Evolutionary conservation across 2,797 vertebrate genomes (phyloP), one percentile per base, ranked within the genome.

Genomic region (Trematomus bernacchii): DNA sequence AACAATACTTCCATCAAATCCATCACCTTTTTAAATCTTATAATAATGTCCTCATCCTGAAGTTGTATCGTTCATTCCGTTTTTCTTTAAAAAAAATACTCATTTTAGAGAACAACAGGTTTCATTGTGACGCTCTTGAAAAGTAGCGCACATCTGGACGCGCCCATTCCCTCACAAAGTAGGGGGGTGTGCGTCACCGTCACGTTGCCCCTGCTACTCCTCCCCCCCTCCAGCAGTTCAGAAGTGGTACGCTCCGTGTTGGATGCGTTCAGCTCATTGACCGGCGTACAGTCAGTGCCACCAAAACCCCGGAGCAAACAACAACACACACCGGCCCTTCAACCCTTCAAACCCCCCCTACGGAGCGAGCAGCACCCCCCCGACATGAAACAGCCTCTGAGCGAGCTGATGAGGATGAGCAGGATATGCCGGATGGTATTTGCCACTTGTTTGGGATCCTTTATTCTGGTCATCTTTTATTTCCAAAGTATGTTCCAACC

Each of bases 401-500:
- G 96, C 91, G 97, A 98, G 89, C 96, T 97, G 86, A 96, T 98
- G 97, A 98, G 97, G 96, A 97, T 98, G 97, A 98, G 95, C 93
- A 95, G 97, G 89, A 97, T 98, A 66, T 99, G 97, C 94, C 96
- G 97, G 93, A 97, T 99, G 98, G 93, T 97, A 85, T 94, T 98
- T 90, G 97, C 96, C 94, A 99, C 98, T 95, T 99, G 97, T 95
- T 93, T 99, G 89, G 98, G 97, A 94, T 99, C 97, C 88, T 98
- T 98, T 94, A 95, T 98, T 90, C 95, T 99, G 94, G 97, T 98
- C 96, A 96, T 98, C 96, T 99, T 99, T 95, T 99, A 98, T 96
- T 98, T 98, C 95, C 98, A 98, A 98, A 99, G 98, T 98, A 98
- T 97, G 98, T 98, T 98, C 92, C 97, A 98, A 71, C 98, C 97